Base-by-base conservation (phyloP, 2,113 vertebrate genomes). In the Pleuronectes platessa region DNA sequence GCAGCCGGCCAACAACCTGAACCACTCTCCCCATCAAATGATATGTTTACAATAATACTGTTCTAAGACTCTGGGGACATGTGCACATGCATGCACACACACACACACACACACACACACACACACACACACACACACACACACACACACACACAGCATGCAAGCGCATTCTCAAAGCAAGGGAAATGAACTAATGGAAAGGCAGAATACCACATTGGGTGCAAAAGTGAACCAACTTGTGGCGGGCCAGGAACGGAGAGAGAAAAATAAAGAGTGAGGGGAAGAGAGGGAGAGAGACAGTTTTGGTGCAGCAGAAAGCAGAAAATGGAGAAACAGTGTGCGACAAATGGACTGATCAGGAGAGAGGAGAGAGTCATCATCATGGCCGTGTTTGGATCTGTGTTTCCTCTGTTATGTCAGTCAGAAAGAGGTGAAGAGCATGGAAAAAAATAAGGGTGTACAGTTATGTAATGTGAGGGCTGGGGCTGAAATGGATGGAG, bases 31-130 rank as follows among this genome's bases (percentile, higher is more conserved):
- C 90, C 90, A 90, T 94, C 92, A 94, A 94, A 94, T 94, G 88
- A 93, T 91, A 93, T 94, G 92, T 95, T 94, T 94, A 94, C 93
- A 94, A 94, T 94, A 94, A 94, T 93, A 91, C 90, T 90, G 90
- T 86, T 90, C 90, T 86, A 85, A 88, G 86, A 87, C 89, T 90
- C 77, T 26, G 84, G 90, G 92, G 87, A 91, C 84, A 78, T 81
- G 80, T 68, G 68, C 79, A 85, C 82, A 80, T 65, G 74, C 61
- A 71, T 75, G 61, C 66, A 20, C 20, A 24, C 51, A 51, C 24
- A 49, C 78, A 82, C 62, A 68, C 14, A 55, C 21, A 71, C 9
- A 45, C 51, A 58, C 73, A 11, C 13, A 15, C 61, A 18, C 6
- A 7, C 56, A 53, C 47, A 24, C 47, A 60, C 65, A 21, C 70